Base-by-base conservation (phyloP, 2,113 vertebrate genomes). In the Origma solitaria region DNA sequence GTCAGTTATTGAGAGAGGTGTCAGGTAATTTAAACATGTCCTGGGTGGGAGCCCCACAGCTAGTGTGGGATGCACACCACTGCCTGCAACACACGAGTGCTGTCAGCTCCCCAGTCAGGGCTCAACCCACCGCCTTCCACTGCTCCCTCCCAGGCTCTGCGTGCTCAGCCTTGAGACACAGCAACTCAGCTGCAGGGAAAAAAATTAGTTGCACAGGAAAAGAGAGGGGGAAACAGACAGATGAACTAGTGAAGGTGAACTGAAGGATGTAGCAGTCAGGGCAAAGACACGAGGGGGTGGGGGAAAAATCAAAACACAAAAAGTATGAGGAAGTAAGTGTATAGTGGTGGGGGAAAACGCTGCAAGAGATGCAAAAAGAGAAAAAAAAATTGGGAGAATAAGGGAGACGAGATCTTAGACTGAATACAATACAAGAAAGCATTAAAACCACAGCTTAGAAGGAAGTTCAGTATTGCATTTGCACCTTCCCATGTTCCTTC, bases 1-100 rank as follows among this genome's bases (percentile, higher is more conserved):
- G 68, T 72, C 92, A 93, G 78, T 80, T 93, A 72, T 86, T 88
- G 81, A 82, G 87, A 54, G 30, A 40, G 37, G n/a, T 92, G 17
- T 38, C 79, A 87, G 64, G 30, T 60, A 66, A 87, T 91, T 94
- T 88, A 81, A 94, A 90, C 72, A 47, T 9, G 9, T 54, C 72
- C 82, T 28, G 19, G 10, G 40, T 51, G 50, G 60, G 75, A 88
- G 62, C 8, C 24, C 22, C n/a, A 15, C 28, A 65, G n/a, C 54
- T 27, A 7, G 20, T 3, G 25, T 3, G 30, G 60, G 45, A 38
- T 15, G 10, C 17, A 19, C 1, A 1, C 25, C 13, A 8, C 6
- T 37, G 50, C 4, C 50, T 42, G 38, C 1, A 2, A 28, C 1
- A 7, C 23, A 11, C 9, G 5, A n/a, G 15, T 28, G 13, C 49